Conservation (phyloP, 1,140 invertebrate genomes). For the Dolichoris vasculosae region DNA sequence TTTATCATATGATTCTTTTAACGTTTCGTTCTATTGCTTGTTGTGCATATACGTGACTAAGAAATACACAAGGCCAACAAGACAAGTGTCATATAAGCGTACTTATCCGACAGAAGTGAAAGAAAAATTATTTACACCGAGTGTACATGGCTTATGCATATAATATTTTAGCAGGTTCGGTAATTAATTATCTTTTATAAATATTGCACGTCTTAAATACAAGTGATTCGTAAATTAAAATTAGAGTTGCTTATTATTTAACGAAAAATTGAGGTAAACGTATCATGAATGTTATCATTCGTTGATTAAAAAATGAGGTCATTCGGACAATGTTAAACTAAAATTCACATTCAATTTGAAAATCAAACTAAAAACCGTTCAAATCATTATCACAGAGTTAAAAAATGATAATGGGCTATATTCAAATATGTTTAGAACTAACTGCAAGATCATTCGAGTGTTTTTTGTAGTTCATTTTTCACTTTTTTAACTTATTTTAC, state of each 20-base stretch:
- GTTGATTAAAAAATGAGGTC: slow-evolving; percentile 1
- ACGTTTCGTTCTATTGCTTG: too few relatives aligned
- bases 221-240: slow-evolving; percentile 13
- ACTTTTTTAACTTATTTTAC: too few relatives aligned
- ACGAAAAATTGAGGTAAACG: background rate
- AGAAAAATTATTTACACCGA: background rate
- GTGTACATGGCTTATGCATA: background rate
- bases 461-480: too few relatives aligned
- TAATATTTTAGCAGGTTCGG: background rate
- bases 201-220: background rate
- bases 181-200: slow-evolving; percentile 18
- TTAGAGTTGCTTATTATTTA: background rate
- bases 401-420: too few relatives aligned
- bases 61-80: too few relatives aligned
- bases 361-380: background rate
- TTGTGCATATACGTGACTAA: too few relatives aligned
- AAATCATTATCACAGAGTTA: background rate
- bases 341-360: background rate
- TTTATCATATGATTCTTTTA: background rate
- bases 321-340: background rate
- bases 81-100: too few relatives aligned
- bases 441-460: too few relatives aligned
- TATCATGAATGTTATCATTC: background rate
- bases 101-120: background rate
- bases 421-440: too few relatives aligned